Evolutionary conservation across 2,888 invertebrate genomes (phyloP).

Genomic region (Dilophus febrilis): DNA sequence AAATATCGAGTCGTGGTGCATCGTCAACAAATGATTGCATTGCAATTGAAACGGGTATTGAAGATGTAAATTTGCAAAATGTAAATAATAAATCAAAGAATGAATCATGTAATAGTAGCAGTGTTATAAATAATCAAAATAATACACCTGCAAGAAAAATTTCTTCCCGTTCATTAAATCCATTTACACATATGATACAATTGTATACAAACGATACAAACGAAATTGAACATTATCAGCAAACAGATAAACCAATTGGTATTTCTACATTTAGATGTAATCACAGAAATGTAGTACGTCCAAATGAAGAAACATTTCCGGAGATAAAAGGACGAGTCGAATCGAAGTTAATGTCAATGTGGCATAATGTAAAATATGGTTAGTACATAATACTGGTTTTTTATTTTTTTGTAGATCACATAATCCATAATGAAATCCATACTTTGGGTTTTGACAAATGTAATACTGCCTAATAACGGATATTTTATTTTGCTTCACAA

Average conservation of each 20-base stretch:
- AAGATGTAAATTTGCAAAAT: too few relatives aligned
- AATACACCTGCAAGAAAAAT: constrained; percentile 27
- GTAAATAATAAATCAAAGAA: neutral
- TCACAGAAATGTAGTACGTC: too few relatives aligned
- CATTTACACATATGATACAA: neutral
- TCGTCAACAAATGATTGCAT: neutral
- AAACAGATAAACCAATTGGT: too few relatives aligned
- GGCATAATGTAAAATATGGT: constrained; percentile 86
- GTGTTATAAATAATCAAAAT: neutral
- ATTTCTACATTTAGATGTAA: too few relatives aligned
- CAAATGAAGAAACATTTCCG: neutral
- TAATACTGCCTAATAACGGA: too few relatives aligned
- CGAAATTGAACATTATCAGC: neutral
- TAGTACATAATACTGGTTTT: constrained; percentile 17
- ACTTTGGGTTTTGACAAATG: too few relatives aligned
- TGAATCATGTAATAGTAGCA: neutral
- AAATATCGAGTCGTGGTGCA: too few relatives aligned
- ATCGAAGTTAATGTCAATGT: constrained; percentile 67
- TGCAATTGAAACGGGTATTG: neutral
- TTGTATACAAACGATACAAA: neutral
- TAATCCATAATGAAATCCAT: too few relatives aligned
- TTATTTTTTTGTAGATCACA: too few relatives aligned
- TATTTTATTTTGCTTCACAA: too few relatives aligned
- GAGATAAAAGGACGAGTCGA: constrained; percentile 63
- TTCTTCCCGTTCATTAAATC: constrained; percentile 15